These are phyloP conservation scores for Porites divaricata DNA, from an alignment of 92 coral and sea anemone genomes.

Conservation along the genomic window DNA sequence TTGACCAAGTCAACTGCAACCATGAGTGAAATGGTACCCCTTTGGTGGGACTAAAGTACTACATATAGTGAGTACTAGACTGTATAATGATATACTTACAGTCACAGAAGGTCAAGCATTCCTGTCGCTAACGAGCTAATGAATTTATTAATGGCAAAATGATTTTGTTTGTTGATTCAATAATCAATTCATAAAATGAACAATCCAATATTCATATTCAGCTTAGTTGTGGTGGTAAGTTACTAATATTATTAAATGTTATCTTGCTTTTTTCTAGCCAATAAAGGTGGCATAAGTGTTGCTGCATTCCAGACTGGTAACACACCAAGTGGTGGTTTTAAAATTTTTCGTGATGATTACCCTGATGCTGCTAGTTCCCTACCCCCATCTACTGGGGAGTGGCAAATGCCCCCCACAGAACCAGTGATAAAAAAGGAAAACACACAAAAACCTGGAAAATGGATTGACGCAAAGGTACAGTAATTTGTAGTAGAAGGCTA, in stretches of 20 bases:
- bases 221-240: too few relatives aligned
- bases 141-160: too few relatives aligned
- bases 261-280: slow-evolving; percentile 43
- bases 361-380: slow-evolving; percentile 52
- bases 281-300: slow-evolving; percentile 55
- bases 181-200: too few relatives aligned
- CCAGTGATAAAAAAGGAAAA: slow-evolving; percentile 76
- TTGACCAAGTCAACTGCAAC: too few relatives aligned
- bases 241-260: neutral
- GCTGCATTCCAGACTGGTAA: slow-evolving; percentile 44
- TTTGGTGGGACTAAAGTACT: too few relatives aligned
- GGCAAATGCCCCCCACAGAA: slow-evolving; percentile 87
- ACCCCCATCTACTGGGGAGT: slow-evolving; percentile 81
- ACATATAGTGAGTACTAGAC: too few relatives aligned
- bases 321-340: slow-evolving; percentile 60
- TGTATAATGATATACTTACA: too few relatives aligned
- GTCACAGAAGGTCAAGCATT: too few relatives aligned
- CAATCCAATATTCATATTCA: too few relatives aligned
- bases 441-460: slow-evolving; percentile 81
- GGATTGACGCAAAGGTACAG: slow-evolving; percentile 79
- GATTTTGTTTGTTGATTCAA: too few relatives aligned
- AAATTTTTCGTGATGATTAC: slow-evolving; percentile 66
- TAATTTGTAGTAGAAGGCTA: neutral
- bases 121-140: too few relatives aligned
- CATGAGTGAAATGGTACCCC: too few relatives aligned